A percentile compares a stretch with the other conserved stretches of the same genome.
Conservation (phyloP, 2,888 invertebrate genomes). For the Andrena dorsata region DNA sequence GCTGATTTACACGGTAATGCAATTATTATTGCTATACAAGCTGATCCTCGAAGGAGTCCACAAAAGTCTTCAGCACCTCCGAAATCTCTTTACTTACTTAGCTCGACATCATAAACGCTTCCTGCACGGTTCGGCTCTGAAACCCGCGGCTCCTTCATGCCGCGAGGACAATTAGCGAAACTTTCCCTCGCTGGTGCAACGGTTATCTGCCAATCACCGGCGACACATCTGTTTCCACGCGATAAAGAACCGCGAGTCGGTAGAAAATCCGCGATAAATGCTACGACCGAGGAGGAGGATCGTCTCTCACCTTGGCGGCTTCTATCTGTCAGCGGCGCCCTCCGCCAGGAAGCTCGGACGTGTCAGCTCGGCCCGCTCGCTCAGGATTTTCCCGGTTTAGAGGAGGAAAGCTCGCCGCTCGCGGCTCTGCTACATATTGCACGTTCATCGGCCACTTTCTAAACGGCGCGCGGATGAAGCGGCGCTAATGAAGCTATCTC, state of each 20-base stretch:
- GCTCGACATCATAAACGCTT: background rate
- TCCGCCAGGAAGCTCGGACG: background rate
- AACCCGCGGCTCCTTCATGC: background rate
- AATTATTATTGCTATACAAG: background rate
- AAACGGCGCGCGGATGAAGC: slow-evolving; percentile 75
- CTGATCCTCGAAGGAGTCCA: background rate
- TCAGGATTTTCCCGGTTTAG: slow-evolving; percentile 18
- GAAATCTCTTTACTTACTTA: slow-evolving; percentile 1
- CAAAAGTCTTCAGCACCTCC: background rate
- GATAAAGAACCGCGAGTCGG: background rate
- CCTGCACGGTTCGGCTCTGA: background rate
- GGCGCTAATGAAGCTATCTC: slow-evolving; percentile 81
- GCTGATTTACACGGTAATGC: background rate
- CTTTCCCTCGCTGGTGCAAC: background rate
- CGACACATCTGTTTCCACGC: background rate
- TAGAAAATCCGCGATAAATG: background rate
- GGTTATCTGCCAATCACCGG: background rate
- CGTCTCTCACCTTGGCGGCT: background rate
- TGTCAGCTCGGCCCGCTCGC: background rate
- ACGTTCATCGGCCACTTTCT: slow-evolving; percentile 67
- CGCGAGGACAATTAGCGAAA: background rate
- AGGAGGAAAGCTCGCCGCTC: slow-evolving; percentile 36
- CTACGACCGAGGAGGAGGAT: background rate
- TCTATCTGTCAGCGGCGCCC: background rate
- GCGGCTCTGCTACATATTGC: slow-evolving; percentile 55